phyloP scores from a whole-genome alignment of 2,113 vertebrate species.

The Engraulis encrasicolus region DNA sequence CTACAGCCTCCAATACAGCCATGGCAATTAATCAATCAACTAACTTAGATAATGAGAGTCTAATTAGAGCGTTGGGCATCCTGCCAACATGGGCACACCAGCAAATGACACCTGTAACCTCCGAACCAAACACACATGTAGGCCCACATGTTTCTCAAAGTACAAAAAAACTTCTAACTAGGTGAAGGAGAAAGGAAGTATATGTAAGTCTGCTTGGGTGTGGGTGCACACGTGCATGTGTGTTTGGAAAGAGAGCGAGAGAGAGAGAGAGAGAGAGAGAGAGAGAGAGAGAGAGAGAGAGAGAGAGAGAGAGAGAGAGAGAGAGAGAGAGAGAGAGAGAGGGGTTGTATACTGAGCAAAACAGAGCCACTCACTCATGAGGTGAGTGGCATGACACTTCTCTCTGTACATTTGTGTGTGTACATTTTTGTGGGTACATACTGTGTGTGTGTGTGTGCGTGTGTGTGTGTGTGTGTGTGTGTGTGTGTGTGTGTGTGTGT shows the following conservation, averaged over 20 bases:
- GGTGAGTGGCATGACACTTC: too few relatives aligned
- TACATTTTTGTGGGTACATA: too few relatives aligned
- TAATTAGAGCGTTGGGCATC: slow-evolving; percentile 31
- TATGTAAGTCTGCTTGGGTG: neutral
- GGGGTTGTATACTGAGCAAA: too few relatives aligned
- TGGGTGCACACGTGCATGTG: neutral
- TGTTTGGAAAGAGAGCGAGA: too few relatives aligned
- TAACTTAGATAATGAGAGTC: slow-evolving; percentile 12
- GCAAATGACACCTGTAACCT: neutral
- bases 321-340: too few relatives aligned
- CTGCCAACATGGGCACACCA: neutral
- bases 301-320: too few relatives aligned
- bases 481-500: neutral
- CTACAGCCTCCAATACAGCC: slow-evolving; percentile 14
- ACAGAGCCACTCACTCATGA: too few relatives aligned
- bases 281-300: too few relatives aligned
- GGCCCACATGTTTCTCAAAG: neutral
- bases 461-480: neutral
- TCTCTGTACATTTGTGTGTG: too few relatives aligned
- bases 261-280: too few relatives aligned
- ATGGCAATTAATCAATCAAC: slow-evolving; percentile 33
- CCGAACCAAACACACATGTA: neutral
- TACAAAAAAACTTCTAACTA: neutral
- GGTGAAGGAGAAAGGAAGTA: neutral
- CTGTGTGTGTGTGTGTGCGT: too few relatives aligned